These are phyloP conservation scores for Ochotona curzoniae DNA, from an alignment of 2,113 vertebrate genomes.

Conservation along the genomic window DNA sequence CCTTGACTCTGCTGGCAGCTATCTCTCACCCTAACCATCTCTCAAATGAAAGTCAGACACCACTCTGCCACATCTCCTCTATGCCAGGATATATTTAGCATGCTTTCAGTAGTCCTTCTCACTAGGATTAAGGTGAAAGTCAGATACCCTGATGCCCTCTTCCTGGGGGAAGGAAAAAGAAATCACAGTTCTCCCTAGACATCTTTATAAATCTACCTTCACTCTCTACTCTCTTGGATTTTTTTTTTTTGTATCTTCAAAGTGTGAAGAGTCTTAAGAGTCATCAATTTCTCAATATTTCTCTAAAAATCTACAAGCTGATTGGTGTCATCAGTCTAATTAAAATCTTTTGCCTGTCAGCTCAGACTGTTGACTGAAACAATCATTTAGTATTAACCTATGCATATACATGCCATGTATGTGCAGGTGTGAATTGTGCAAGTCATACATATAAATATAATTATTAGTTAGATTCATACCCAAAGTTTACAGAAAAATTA, in stretches of 20 bases:
- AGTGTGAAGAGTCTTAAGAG: background rate
- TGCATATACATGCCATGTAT: background rate
- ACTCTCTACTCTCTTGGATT: background rate
- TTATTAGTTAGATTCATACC: background rate
- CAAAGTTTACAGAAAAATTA: constrained; percentile 29
- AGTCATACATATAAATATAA: constrained; percentile 11
- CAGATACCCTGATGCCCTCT: background rate
- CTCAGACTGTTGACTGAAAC: constrained; percentile 3
- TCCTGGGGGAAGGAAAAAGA: no score
- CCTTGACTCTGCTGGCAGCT: background rate
- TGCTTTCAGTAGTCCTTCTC: background rate
- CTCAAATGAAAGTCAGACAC: background rate
- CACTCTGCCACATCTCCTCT: background rate
- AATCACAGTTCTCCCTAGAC: background rate
- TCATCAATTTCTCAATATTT: constrained; percentile 9
- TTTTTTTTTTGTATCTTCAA: background rate
- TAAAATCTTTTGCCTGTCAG: constrained; percentile 27
- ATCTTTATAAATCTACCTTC: background rate
- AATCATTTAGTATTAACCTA: background rate
- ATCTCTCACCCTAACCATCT: background rate
- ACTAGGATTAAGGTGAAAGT: background rate
- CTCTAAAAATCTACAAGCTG: background rate
- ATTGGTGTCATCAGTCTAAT: background rate
- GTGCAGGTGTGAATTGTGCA: background rate
- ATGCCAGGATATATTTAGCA: background rate